These are phyloP conservation scores for Thunnus thynnus DNA, from an alignment of 2,113 vertebrate species.

Conservation along the genomic window DNA sequence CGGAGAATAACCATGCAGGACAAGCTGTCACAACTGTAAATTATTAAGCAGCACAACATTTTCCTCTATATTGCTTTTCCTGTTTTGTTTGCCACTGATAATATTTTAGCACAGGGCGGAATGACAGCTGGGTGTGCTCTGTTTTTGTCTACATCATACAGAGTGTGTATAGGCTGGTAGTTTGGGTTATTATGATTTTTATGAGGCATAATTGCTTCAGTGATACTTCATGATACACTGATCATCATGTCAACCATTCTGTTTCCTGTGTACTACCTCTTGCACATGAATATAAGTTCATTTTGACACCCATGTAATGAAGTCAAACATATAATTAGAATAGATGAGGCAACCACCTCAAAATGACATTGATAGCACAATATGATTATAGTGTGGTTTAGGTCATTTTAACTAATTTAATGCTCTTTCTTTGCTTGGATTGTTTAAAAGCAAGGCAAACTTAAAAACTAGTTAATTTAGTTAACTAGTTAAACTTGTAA, in stretches of 20 bases:
- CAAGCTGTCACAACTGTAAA: too few species aligned
- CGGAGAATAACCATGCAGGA: too few species aligned
- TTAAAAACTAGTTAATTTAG: too few species aligned
- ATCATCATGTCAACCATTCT: background rate
- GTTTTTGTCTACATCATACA: background rate
- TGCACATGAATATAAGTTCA: background rate
- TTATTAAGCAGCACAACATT: background rate
- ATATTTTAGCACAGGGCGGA: background rate
- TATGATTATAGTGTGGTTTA: background rate
- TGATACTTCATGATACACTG: background rate
- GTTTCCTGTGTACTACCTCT: background rate
- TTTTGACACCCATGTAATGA: background rate
- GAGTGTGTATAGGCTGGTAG: background rate
- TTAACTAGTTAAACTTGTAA: too few species aligned
- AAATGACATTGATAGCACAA: background rate
- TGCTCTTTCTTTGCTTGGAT: background rate
- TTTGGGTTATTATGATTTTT: background rate
- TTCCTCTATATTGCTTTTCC: rapidly evolving
- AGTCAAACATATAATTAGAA: background rate
- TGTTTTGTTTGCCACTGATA: background rate
- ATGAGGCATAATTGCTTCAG: background rate
- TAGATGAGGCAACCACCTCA: background rate
- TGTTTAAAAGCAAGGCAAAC: background rate
- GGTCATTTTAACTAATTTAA: background rate
- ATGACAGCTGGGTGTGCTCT: background rate